Evolutionary conservation across 2,888 invertebrate species (phyloP), one percentile per base, ranked within the genome.

Genomic region (Cataglyphis albicans): DNA sequence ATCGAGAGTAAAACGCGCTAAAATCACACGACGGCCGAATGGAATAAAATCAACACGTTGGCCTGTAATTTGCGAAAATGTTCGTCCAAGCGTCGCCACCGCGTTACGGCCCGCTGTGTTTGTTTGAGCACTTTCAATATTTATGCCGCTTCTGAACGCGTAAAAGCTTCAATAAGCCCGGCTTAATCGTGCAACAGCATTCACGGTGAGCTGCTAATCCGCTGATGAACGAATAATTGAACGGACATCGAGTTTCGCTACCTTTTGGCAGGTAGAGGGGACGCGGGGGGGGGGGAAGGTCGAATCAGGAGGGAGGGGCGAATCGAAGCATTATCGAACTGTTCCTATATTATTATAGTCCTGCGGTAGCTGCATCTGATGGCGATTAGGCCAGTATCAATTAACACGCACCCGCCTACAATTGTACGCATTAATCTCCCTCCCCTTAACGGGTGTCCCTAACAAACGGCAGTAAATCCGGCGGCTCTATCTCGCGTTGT

Each of bases 351-450:
- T 89, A 90, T 89, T 89, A 90, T 89, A 81, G 87, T 68, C 55
- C 76, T 81, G 82, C 82, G 83, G 83, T 74, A 80, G 85, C 70
- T 87, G 87, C 87, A 87, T 90, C 89, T 88, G 91, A 91, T 88
- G 90, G 89, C 89, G 90, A 90, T 91, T 91, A 92, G 91, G 88
- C 88, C 86, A 80, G 88, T 90, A 91, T 91, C 88, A 89, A 91
- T 92, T 90, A 91, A 90, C 89, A 86, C 88, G 84, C 44, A 32
- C 38, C 29, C 83, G 87, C 88, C 89, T 90, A 89, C 89, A 89
- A 89, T 90, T 89, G 89, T 90, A 85, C 87, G 85, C 90, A 91
- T 91, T 91, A 91, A 91, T 91, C 88, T 91, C 86, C 82, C 87
- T 85, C 84, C 89, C 89, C 86, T 89, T 88, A 90, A 84, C 89